A percentile compares a stretch with the other conserved stretches of the same genome.
Conservation (phyloP, 2,113 vertebrate species). For the Poecilia latipinna region DNA sequence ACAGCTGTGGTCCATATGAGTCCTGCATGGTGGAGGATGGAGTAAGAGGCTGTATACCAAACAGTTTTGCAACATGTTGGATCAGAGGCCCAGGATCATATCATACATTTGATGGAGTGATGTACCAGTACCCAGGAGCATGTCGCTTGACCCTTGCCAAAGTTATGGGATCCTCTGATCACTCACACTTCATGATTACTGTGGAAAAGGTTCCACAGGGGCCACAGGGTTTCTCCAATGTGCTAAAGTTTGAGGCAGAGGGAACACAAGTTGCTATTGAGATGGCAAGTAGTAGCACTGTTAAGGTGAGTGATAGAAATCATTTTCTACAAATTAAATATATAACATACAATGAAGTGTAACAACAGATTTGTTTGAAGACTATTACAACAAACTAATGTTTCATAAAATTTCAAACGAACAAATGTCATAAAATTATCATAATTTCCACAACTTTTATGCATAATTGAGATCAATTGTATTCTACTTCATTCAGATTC, state of each 20-base stretch:
- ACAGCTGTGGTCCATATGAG: slow-evolving; percentile 49
- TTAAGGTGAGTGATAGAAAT: slow-evolving; percentile 40
- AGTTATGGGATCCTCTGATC: slow-evolving; percentile 34
- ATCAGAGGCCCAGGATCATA: slow-evolving; percentile 60
- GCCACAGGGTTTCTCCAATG: slow-evolving; percentile 30
- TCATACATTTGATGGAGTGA: slow-evolving; percentile 64
- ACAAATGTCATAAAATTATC: no score
- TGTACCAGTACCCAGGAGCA: slow-evolving; percentile 65
- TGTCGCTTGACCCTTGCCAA: slow-evolving; percentile 63
- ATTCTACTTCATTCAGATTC: no score
- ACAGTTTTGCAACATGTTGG: slow-evolving; percentile 16
- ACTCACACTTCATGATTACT: slow-evolving; percentile 49
- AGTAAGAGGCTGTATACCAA: slow-evolving; percentile 58
- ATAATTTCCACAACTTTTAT: no score
- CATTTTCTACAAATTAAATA: background rate
- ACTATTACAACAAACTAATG: background rate
- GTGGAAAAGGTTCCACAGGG: slow-evolving; percentile 60
- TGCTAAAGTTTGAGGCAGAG: slow-evolving; percentile 52
- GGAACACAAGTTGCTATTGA: slow-evolving; percentile 49
- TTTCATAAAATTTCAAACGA: no score
- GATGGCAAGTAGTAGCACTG: slow-evolving; percentile 26
- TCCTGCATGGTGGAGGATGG: slow-evolving; percentile 44
- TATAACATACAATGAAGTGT: background rate
- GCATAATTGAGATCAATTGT: no score
- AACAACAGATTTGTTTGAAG: background rate